Evolutionary conservation across 2,113 vertebrate species (phyloP).

Genomic region (Coreoperca whiteheadi): DNA sequence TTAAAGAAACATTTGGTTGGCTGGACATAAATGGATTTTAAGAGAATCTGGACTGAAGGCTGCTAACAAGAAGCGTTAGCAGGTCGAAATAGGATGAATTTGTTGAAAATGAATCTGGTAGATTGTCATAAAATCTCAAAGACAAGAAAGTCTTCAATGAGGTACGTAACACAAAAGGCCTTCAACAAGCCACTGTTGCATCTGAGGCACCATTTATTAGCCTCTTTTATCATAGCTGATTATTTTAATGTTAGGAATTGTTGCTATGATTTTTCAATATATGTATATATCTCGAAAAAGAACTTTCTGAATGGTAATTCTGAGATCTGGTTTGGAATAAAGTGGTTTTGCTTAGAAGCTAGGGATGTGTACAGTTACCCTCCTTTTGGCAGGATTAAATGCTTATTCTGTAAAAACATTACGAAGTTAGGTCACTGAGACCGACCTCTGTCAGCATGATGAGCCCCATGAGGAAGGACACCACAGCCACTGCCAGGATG

Average conservation of each 20-base stretch:
- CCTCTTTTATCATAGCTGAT: neutral
- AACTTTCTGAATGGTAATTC: neutral
- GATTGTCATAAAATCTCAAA: neutral
- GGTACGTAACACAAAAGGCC: neutral
- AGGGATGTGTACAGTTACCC: neutral
- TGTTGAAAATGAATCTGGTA: neutral
- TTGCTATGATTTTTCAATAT: neutral
- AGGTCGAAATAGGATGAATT: neutral
- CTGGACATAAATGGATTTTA: neutral
- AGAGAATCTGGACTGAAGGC: neutral
- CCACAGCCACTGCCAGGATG: slow-evolving; percentile 88
- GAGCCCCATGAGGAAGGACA: slow-evolving; percentile 91
- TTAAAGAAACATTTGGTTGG: neutral
- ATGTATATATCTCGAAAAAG: neutral
- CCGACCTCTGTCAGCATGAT: slow-evolving; percentile 96
- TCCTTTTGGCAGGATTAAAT: neutral
- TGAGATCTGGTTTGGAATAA: neutral
- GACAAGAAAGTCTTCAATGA: neutral
- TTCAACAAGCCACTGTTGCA: neutral
- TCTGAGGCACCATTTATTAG: neutral
- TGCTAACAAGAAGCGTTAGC: neutral
- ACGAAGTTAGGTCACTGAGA: neutral
- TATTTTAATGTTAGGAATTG: neutral
- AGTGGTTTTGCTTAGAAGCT: neutral
- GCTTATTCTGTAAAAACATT: neutral